Base-by-base conservation (phyloP, 2,797 vertebrate species). In the Otus scops region DNA sequence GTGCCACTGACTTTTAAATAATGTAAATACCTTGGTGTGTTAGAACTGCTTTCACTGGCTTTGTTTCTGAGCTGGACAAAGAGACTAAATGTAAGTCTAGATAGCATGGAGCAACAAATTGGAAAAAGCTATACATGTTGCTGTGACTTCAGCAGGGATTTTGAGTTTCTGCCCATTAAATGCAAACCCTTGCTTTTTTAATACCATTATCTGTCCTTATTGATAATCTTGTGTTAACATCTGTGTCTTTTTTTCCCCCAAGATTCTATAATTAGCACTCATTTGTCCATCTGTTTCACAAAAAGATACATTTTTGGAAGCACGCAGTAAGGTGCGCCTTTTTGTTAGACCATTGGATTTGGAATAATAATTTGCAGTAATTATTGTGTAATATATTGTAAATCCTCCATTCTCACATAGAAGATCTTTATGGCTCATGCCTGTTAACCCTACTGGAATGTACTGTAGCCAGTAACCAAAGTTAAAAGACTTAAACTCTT, bases 281-380 rank as follows among this genome's bases (percentile, higher is more conserved):
- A 48, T 96, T 95, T 93, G 41, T 80, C 76, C 71, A 28, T 90
- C 76, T 77, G 24, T 89, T 91, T 79, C 65, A 88, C 81, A 89
- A 88, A 91, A 81, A 60, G 32, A 67, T 82, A 54, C 12, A 15
- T 71, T 94, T 96, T 89, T 86, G 34, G 64, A 88, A 89, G 48
- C 2, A 9, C 23, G 79, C 76, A 74, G 0, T 91, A 76, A 86
- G 41, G 57, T 87, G 26, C 32, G 77, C 32, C 26, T 38, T 92
- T 95, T 89, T 90, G 10, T 91, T 57, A 30, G 15, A 43, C 10
- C 6, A 26, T 21, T 83, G 59, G 20, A 76, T 88, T 84, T 73
- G 78, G 68, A 84, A 67, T 92, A 95, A 89, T 45, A 79, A 65
- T 70, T 64, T 75, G 24, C 60, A 50, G 8, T 80, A 34, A 85